Evolutionary conservation across 1,140 invertebrate species (phyloP).

Genomic region (Eubasilissa regina): DNA sequence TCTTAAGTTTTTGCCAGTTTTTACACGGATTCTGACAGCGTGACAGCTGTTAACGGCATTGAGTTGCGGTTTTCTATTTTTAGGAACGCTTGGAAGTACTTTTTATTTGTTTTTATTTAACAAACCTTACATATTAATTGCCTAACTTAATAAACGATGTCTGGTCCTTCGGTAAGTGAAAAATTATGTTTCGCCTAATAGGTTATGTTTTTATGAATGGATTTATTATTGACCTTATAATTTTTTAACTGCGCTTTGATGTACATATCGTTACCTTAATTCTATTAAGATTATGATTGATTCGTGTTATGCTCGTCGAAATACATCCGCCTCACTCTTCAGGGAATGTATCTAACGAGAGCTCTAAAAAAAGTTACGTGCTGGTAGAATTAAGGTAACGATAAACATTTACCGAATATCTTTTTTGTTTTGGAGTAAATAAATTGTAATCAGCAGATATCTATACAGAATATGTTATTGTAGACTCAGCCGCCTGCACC

Average conservation of each 20-base stretch:
- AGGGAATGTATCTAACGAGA: no score
- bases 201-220: constrained; percentile 11
- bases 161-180: background rate
- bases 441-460: no score
- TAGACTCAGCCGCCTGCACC: constrained; percentile 54
- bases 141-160: constrained; percentile 7
- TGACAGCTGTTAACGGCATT: background rate
- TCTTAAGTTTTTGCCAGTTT: background rate
- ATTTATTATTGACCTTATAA: background rate
- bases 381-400: no score
- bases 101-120: background rate
- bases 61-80: background rate
- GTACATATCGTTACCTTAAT: no score
- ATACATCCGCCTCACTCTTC: no score
- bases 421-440: background rate
- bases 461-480: background rate
- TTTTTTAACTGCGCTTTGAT: no score
- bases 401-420: no score
- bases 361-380: no score
- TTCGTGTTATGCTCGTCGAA: no score
- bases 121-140: background rate
- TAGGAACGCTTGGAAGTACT: background rate
- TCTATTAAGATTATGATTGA: no score
- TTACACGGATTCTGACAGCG: background rate
- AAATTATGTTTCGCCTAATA: background rate